Evolutionary conservation across 2,113 vertebrate species (phyloP), one percentile per base, ranked within the genome.

Genomic region (Bufo bufo): DNA sequence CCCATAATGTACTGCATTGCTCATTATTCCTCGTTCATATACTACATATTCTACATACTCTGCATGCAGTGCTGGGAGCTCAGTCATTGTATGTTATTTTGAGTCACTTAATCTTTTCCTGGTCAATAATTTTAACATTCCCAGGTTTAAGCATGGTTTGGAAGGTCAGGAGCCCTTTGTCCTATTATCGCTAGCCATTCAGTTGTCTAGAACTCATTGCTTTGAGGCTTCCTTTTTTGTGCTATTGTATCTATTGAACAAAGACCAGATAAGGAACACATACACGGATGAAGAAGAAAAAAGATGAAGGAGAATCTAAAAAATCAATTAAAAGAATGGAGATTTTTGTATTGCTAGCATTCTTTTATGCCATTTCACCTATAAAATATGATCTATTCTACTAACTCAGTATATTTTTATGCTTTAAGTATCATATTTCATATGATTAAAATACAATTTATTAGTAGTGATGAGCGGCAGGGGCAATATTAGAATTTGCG

Each of bases 221-320:
- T 86, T n/a, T 66, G 49, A 47, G 63, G n/a, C 5, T 80, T 43
- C 54, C 43, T 23, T 74, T 78, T 74, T 61, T 87, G 79, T 43
- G 12, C 45, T 65, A 87, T 69, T 87, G 85, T 87, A 69, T 86
- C 20, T 45, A 61, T 82, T 82, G 58, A 78, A 87, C 86, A 82
- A 87, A 82, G 54, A 33, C 50, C 45, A 82, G 79, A 82, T 75
- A 87, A 82, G 69, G 54, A 74, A 74, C 43, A 66, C 52, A 52
- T 33, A 81, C 33, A 80, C 11, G 7, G 3, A 80, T 4, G 33
- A 65, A 74, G 43, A 23, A 49, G 45, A 63, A 47, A 45, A 82
- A 50, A 87, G 23, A 58, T 3, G 49, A 80, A 59, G 72, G 63
- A 33, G 47, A 47, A 49, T 78, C 54, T 61, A 43, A 74, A 74